Conservation (phyloP, 2,113 vertebrate species). For the Chloropsis hardwickii region DNA sequence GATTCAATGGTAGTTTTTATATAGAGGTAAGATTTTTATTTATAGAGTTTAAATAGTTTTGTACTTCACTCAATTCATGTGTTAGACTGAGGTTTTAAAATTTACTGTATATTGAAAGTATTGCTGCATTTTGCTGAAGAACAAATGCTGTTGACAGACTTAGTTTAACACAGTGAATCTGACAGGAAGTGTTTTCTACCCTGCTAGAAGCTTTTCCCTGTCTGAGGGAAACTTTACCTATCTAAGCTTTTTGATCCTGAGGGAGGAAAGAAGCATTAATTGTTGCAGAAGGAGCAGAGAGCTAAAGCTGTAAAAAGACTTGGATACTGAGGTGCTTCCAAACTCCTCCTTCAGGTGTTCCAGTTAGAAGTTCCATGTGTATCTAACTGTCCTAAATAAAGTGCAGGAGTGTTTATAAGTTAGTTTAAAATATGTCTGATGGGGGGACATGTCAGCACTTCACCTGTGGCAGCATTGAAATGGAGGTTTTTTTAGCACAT, state of each 20-base stretch:
- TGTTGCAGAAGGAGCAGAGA: not conserved
- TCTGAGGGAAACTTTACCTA: not conserved
- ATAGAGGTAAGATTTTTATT: not conserved
- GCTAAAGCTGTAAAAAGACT: not conserved
- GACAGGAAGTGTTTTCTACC: not conserved
- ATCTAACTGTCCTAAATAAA: not conserved
- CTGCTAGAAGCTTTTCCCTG: not conserved
- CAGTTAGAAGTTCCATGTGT: not conserved
- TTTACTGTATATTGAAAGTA: not conserved
- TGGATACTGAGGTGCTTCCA: not conserved
- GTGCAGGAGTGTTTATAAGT: not conserved
- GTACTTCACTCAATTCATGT: not conserved
- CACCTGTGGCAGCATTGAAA: not conserved
- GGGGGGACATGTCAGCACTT: not conserved
- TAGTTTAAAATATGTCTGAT: not conserved
- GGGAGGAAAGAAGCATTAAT: not conserved
- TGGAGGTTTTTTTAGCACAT: not conserved
- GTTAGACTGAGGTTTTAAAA: not conserved
- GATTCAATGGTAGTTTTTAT: not conserved
- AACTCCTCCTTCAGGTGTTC: not conserved
- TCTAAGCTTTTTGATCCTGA: not conserved
- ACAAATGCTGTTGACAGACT: not conserved
- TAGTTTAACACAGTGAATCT: not conserved
- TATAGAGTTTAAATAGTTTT: not conserved
- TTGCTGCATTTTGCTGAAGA: not conserved